Evolutionary conservation across 2,797 vertebrate genomes (phyloP), one percentile per base, ranked within the genome.

Genomic region (Xiphorhynchus erythropygius): DNA sequence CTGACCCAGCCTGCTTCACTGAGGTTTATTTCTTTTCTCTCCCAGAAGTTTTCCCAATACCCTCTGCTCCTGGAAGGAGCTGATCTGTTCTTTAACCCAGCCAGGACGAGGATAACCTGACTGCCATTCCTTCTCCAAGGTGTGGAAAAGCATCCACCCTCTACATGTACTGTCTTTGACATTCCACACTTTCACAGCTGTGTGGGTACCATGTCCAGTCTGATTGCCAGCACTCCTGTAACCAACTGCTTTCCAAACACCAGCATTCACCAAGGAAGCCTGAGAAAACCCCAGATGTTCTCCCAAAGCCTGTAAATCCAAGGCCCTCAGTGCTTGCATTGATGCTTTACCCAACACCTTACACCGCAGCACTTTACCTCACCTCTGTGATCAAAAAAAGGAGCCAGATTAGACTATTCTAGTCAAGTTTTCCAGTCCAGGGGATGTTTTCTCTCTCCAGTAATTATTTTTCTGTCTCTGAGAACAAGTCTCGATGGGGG

Each of bases 1-100:
- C 5, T 0, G 3, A 69, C 68, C 75, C 83, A 56, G 70, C 42
- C 77, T 73, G 63, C 39, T 73, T 75, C 46, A 13, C 8, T 53
- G 49, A 74, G 52, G 44, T 87, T 93, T 93, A 86, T 62, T 81
- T 52, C 32, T 91, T 91, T 94, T 50, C 49, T 94, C 32, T 87
- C 21, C 55, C 8, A 21, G 44, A 90, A 76, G 32, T 41, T 91
- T 86, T 92, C 47, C 63, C 39, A 56, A 50, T 62, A 80, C 73
- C 44, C 59, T 53, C 47, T 52, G 33, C 52, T 84, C 44, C 65
- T 91, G 28, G 59, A 77, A 92, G 57, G 41, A 86, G 25, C 14
- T 22, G 37, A 9, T 55, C 33, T 46, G 11, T 35, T 75, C 67
- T 89, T 89, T 78, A 73, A 57, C 30, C 37, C 18, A 8, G 8